Evolutionary conservation across 2,888 invertebrate species (phyloP).

Genomic region (Leptinotarsa rubiginosa): DNA sequence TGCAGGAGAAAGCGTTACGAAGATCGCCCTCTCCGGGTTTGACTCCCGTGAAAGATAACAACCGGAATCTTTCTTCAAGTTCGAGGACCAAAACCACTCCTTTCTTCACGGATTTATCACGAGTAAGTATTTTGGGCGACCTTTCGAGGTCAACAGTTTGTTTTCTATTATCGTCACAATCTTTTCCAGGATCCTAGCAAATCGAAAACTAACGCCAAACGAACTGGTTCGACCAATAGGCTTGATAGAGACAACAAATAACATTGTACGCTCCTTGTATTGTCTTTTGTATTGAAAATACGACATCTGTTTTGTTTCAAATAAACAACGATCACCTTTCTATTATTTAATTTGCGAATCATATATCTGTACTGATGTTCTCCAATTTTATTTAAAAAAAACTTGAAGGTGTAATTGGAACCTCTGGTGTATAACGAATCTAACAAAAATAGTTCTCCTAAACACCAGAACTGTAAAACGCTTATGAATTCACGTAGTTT

Average conservation of each 20-base stretch:
- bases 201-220: background rate
- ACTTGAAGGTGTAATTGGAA: no score
- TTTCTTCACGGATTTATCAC: conserved; percentile 24
- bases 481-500: no score
- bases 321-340: background rate
- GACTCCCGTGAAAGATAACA: conserved; percentile 44
- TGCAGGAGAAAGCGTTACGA: conserved; percentile 28
- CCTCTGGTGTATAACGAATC: no score
- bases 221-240: conserved; percentile 7
- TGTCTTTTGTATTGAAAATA: conserved; percentile 6
- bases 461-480: no score
- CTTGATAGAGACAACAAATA: conserved; percentile 22
- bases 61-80: background rate
- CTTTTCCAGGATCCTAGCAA: conserved; percentile 1
- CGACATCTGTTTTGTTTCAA: background rate
- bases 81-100: conserved; percentile 11
- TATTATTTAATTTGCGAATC: background rate
- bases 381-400: no score
- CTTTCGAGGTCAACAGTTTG: no score
- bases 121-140: background rate
- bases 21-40: conserved; percentile 29
- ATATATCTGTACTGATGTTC: background rate
- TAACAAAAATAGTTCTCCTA: no score
- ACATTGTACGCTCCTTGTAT: background rate
- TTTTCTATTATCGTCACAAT: no score